Percentiles rank a stretch among this genome's conserved stretches.
Conservation (phyloP, 2,797 vertebrate species). For the Labeo calbasu region DNA sequence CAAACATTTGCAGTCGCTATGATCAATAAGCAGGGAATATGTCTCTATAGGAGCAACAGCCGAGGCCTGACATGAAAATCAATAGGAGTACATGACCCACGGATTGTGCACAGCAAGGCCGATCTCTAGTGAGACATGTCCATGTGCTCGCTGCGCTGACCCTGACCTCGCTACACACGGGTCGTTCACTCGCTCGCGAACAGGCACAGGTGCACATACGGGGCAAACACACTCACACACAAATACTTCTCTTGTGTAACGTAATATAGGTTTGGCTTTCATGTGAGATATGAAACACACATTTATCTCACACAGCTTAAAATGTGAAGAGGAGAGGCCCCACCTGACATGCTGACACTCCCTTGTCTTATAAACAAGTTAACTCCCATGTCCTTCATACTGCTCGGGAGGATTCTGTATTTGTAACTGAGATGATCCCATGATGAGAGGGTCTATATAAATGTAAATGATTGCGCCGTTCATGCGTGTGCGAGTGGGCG, state of each 20-base stretch:
- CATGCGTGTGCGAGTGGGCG: slow-evolving; percentile 6
- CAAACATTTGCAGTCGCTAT: slow-evolving; percentile 66
- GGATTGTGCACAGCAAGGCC: slow-evolving; percentile 45
- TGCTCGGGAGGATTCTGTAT: slow-evolving; percentile 9
- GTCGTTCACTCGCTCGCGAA: background rate
- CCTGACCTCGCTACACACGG: slow-evolving; percentile 24
- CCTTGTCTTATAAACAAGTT: slow-evolving; percentile 49
- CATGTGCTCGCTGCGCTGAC: slow-evolving; percentile 40
- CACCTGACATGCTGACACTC: slow-evolving; percentile 33
- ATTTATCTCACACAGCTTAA: slow-evolving; percentile 24
- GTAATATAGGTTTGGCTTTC: slow-evolving; percentile 13
- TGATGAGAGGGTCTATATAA: slow-evolving; percentile 51
- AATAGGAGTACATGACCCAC: slow-evolving; percentile 64
- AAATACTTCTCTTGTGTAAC: slow-evolving; percentile 18
- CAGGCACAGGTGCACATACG: slow-evolving; percentile 11
- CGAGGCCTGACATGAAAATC: slow-evolving; percentile 70
- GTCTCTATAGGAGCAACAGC: slow-evolving; percentile 67
- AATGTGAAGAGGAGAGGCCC: slow-evolving; percentile 18
- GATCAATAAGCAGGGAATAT: slow-evolving; percentile 68
- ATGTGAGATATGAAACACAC: slow-evolving; percentile 6
- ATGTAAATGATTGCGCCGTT: slow-evolving; percentile 47
- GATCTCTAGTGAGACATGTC: slow-evolving; percentile 54
- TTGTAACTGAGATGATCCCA: slow-evolving; percentile 49
- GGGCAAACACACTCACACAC: slow-evolving; percentile 11
- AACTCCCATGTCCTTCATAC: slow-evolving; percentile 40